phyloP scores from a whole-genome alignment of 2,797 vertebrate species.

The Chiloscyllium punctatum region DNA sequence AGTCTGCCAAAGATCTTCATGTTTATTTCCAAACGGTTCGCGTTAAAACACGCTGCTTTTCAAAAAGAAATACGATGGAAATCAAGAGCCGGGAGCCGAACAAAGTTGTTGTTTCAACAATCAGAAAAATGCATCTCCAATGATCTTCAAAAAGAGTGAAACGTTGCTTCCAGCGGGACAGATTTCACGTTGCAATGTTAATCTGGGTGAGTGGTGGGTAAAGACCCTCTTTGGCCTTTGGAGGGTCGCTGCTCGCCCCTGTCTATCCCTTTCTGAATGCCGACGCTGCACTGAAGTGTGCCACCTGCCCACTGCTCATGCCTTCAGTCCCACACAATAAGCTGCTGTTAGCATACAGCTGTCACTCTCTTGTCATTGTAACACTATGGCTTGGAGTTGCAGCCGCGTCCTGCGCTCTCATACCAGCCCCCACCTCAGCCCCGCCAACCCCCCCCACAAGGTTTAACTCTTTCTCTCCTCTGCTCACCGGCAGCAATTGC shows the following conservation, averaged over 20 bases:
- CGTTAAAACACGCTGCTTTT: background rate
- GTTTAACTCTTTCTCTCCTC: constrained; percentile 35
- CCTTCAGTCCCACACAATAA: constrained; percentile 46
- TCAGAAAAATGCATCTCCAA: constrained; percentile 23
- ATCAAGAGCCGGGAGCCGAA: background rate
- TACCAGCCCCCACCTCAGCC: too few species aligned
- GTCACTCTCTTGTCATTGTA: constrained; percentile 44
- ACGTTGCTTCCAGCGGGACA: too few species aligned
- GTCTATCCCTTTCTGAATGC: constrained; percentile 37
- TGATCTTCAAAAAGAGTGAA: background rate
- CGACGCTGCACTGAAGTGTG: constrained; percentile 38
- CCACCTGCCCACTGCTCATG: constrained; percentile 51
- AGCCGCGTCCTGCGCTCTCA: too few species aligned
- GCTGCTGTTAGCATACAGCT: constrained; percentile 76
- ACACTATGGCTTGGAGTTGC: background rate
- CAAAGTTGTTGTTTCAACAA: background rate
- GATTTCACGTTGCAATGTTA: background rate
- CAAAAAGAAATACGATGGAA: background rate
- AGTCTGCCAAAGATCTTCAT: constrained; percentile 75
- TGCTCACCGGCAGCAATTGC: constrained; percentile 27
- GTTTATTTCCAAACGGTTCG: constrained; percentile 46
- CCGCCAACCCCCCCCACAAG: background rate
- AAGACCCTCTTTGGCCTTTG: background rate
- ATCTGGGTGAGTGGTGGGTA: background rate
- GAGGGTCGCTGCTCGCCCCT: constrained; percentile 40